Evolutionary conservation across 1,140 invertebrate species (phyloP).

Genomic region (Microplitis mediator): DNA sequence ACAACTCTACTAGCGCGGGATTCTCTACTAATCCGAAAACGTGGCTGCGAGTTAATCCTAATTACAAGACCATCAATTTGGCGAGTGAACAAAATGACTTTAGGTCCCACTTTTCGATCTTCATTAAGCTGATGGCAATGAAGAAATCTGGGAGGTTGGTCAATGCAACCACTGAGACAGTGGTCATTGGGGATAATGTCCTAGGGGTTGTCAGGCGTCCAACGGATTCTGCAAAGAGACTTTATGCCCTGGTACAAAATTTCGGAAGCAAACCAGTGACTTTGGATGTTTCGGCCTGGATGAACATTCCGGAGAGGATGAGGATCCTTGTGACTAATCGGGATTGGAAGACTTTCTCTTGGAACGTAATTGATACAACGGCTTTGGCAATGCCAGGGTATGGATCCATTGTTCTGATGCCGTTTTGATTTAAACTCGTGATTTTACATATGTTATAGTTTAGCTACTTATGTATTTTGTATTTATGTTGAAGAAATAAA

Average conservation of each 20-base stretch:
- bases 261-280: conserved; percentile 65
- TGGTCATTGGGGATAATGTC: conserved; percentile 53
- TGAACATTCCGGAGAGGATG: conserved; percentile 53
- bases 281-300: conserved; percentile 75
- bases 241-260: conserved; percentile 41
- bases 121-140: conserved; percentile 42
- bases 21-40: conserved; percentile 63
- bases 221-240: background rate
- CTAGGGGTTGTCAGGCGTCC: conserved; percentile 45
- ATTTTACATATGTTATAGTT: too few species aligned
- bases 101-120: conserved; percentile 62
- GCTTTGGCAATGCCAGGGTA: background rate
- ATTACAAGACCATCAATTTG: conserved; percentile 65
- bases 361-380: too few species aligned
- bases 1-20: conserved; percentile 69
- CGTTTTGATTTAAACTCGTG: too few species aligned
- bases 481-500: too few species aligned
- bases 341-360: background rate
- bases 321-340: conserved; percentile 10
- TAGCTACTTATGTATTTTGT: too few species aligned
- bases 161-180: conserved; percentile 50
- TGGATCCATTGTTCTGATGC: too few species aligned
- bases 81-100: conserved; percentile 43
- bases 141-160: conserved; percentile 18
- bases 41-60: conserved; percentile 70